Evolutionary conservation across 2,797 vertebrate genomes (phyloP), one percentile per base, ranked within the genome.

Genomic region (Neomorphus geoffroyi): DNA sequence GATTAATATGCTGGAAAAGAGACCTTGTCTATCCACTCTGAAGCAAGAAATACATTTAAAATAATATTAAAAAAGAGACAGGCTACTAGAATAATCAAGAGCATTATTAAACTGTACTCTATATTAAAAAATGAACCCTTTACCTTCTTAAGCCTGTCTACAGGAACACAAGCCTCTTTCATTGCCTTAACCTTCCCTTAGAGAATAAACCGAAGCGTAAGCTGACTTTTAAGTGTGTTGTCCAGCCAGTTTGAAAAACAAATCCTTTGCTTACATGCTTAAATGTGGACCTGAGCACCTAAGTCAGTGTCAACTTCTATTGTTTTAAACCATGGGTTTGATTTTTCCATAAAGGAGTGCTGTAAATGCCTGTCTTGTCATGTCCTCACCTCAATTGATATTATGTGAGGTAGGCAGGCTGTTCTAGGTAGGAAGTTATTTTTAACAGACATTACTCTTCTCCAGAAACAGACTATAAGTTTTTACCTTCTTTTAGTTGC

Each of bases 401-500:
- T 18, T 61, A 66, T 46, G 6, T 27, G 56, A 90, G 61, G 83
- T 69, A 83, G 57, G 45, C 51, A 75, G 69, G 46, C 89, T 96
- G 53, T 94, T 95, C 87, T 79, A 80, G 43, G 51, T 35, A 86
- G 45, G 50, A 90, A 84, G 73, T 79, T 96, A 93, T 93, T 95
- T 96, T 96, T 92, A 92, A 67, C 48, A 84, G 51, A 45, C 51
- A 70, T 95, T 90, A 81, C 60, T 95, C 85, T 93, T 71, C 81
- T 89, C 51, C 19, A 90, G 92, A 88, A 91, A 81, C 33, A 86
- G 84, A 62, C 75, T 69, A 35, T 89, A 93, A 84, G 46, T 88
- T 95, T 92, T 79, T 93, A 80, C 88, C 91, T 26, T 62, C 73
- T 90, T 86, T 94, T 90, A 96, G 91, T 91, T 95, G 91, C 80